phyloP scores from a whole-genome alignment of 2,113 vertebrate genomes.

The Sphyrna mokarran region DNA sequence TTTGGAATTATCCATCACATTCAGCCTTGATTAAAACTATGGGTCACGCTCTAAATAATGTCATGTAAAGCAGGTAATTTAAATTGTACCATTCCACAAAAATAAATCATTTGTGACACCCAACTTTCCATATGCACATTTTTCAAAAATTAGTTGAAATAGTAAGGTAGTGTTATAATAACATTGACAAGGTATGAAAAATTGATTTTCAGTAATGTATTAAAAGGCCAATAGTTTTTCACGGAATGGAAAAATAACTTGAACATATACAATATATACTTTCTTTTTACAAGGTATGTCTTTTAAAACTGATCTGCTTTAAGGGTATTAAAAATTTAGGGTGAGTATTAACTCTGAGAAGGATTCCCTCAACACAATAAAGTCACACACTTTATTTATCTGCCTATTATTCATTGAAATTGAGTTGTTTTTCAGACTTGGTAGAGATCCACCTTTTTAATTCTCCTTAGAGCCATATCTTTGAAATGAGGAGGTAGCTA shows the following conservation, averaged over 20 bases:
- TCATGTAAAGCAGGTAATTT: neutral
- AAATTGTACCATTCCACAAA: neutral
- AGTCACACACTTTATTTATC: too few species aligned
- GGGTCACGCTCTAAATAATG: neutral
- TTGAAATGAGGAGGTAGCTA: neutral
- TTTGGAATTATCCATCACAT: conserved; percentile 4
- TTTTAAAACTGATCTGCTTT: neutral
- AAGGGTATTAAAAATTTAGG: neutral
- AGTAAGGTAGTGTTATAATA: neutral
- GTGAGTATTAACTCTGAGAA: neutral
- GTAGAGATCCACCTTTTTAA: neutral
- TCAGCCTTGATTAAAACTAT: neutral
- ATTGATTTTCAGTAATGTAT: neutral
- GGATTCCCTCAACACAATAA: neutral
- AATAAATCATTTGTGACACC: neutral
- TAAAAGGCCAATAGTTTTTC: neutral
- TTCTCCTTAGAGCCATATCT: neutral
- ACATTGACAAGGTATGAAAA: neutral
- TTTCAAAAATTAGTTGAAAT: neutral
- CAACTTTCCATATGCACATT: neutral
- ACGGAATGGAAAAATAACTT: neutral
- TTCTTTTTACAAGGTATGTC: neutral
- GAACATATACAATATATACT: neutral
- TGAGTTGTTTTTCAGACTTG: neutral
- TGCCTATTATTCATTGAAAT: neutral